Evolutionary conservation across 2,888 invertebrate species (phyloP), one percentile per base, ranked within the genome.

Genomic region (Volucella inanis): DNA sequence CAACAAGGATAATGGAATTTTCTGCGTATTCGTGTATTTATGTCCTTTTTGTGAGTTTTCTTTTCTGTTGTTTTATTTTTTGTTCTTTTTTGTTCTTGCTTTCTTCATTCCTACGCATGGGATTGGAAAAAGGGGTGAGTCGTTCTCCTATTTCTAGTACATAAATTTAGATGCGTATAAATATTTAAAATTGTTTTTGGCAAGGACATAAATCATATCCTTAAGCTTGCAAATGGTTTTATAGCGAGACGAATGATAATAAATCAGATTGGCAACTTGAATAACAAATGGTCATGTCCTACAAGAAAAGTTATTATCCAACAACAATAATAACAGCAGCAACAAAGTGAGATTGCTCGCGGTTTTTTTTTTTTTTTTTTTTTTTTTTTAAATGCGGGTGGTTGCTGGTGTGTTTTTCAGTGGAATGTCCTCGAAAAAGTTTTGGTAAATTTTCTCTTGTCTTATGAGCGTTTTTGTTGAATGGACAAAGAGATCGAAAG

Each of bases 221-320:
- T 55, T 50, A 80, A 80, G 80, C 84, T 71, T 55, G 65, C 71
- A 80, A 84, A 84, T 84, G 84, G 80, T 75, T 84, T 84, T 84
- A 84, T 84, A 76, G 84, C 84, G 75, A 80, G 80, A 84, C 75
- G 80, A 84, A 80, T 84, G 80, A 80, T 80, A 80, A 75, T 84
- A 84, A 80, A 84, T 84, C 84, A 84, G 75, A 80, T 84, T 67
- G 84, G 80, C 84, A 84, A 84, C 80, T 84, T 84, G 75, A 84
- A 84, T 84, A 84, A 84, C 84, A 80, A 84, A 84, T 84, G 79
- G 64, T 76, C 75, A 75, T 84, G 80, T 84, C 75, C 79, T 84
- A 75, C 75, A 67, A 50, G 68, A 67, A 80, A 84, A 84, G 75
- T 84, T 84, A 31, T 74, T 52, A 76, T 67, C 38, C 12, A 49